Conservation (phyloP, 2,888 invertebrate genomes). For the Cabera pusaria region DNA sequence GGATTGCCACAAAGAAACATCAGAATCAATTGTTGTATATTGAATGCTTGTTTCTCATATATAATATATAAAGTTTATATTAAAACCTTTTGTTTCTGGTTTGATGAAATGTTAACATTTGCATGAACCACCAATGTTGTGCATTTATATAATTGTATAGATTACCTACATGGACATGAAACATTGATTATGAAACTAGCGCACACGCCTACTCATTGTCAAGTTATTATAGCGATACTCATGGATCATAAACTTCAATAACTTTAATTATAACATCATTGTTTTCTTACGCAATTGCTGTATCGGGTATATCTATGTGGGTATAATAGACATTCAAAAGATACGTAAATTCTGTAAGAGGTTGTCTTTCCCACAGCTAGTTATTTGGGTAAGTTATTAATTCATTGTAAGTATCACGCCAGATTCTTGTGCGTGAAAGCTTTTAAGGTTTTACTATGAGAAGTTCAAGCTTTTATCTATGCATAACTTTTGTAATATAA, state of each 20-base stretch:
- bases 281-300: conserved; percentile 12
- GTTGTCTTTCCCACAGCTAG: conserved; percentile 7
- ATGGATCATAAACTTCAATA: conserved; percentile 11
- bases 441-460: conserved; percentile 2
- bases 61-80: no score
- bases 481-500: no score
- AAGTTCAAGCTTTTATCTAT: no score
- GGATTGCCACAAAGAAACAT: no score
- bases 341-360: neutral
- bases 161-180: no score
- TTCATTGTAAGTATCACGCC: conserved; percentile 7
- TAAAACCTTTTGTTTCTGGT: no score
- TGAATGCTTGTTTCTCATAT: no score
- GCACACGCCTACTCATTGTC: conserved; percentile 7
- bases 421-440: conserved; percentile 3
- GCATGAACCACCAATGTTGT: no score
- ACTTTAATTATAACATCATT: conserved; percentile 16
- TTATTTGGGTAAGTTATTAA: conserved; percentile 7
- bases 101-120: no score
- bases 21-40: no score
- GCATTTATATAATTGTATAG: no score
- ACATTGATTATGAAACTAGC: conserved; percentile 4
- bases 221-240: conserved; percentile 13
- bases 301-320: no score
- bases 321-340: neutral